Base-by-base conservation (phyloP, 37 sponge, comb jelly and placozoan genomes). In the Haliclona indistincta region DNA sequence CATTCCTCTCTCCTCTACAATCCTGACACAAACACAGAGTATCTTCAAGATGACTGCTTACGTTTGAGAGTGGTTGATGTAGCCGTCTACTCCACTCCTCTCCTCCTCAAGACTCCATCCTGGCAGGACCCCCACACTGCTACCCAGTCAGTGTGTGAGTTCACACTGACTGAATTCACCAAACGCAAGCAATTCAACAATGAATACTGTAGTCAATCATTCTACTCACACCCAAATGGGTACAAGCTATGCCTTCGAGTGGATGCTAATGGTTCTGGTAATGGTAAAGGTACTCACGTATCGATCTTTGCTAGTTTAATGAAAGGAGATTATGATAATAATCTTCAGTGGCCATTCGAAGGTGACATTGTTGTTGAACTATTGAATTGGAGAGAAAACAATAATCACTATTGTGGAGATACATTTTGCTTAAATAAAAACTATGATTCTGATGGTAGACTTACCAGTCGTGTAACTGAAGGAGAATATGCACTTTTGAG, bases 201-300 rank as follows among this genome's bases (percentile, higher is more conserved):
- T 7, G 7, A 20, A 11, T 58, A n/a, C 60, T 25, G 7, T 6
- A 67, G 78, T 49, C 25, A 26, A 20, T 68, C 78, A 5, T 42
- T 78, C 10, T 52, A 78, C 35, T 45, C 78, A 52, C 78, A 78
- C 58, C 44, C 2, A 1, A 56, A 66, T 32, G 78, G 78, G 8
- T 78, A 78, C 68, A 78, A 78, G 51, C 30, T 78, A 68, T 63
- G 78, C 23, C 56, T 78, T 1, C 4, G 36, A 58, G 78, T 78
- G 4, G 15, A 53, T 29, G 40, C 78, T 2, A 41, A 63, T 76
- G 77, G 77, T 17, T 25, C 35, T 40, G 65, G 77, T 63, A n/a
- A 41, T 54, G 68, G 68, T 47, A 65, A 47, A 51, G 67, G 60
- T 2, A 65, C 53, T 37, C 56, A 67, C 20, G 56, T 78, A 17